Base-by-base conservation (phyloP, 92 coral and sea anemone species). In the Palythoa grandis region DNA sequence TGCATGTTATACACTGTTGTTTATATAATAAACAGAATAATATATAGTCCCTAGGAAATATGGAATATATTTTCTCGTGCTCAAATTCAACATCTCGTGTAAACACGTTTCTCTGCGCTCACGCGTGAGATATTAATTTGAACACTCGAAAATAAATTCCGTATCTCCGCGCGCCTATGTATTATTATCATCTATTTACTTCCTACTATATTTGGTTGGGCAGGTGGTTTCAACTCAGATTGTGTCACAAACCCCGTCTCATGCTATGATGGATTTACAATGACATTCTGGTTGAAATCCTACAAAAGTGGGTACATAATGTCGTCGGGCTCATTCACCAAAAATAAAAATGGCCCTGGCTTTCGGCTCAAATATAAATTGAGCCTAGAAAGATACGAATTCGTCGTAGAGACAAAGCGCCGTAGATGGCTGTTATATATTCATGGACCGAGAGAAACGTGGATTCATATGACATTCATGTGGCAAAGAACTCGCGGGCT, bases 281-380 rank as follows among this genome's bases (percentile, higher is more conserved):
- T 97, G 57, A 82, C 92, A 5, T 97, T 97, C 88, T 97, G 99
- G 99, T 89, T 97, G n/a, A 95, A 89, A 80, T 92, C 92, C 35
- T 86, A 88, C 69, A 84, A 95, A 19, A 72, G 93, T 7, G 99
- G 98, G 50, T 93, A 78, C 83, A 93, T 97, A 11, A 89, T 97
- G 92, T 95, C 97, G 2, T 93, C 98, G 3, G 99, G 99, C 16
- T 93, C 98, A 4, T 97, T 95, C 87, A 95, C 99, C 47, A 88
- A 90, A 73, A 93, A 93, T 60, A 86, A 89, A 67, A 88, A 85
- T n/a, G 99, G 99, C 0, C 99, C 99, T 39, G 99, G 99, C 10
- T 93, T 91, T 91, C 91, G 92, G n/a, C 92, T 97, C 15, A 82
- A 69, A 22, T 93, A 93, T 91, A 89, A 95, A 17, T 84, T 86